phyloP scores from a whole-genome alignment of 2,113 vertebrate genomes.

The Pseudopipra pipra region DNA sequence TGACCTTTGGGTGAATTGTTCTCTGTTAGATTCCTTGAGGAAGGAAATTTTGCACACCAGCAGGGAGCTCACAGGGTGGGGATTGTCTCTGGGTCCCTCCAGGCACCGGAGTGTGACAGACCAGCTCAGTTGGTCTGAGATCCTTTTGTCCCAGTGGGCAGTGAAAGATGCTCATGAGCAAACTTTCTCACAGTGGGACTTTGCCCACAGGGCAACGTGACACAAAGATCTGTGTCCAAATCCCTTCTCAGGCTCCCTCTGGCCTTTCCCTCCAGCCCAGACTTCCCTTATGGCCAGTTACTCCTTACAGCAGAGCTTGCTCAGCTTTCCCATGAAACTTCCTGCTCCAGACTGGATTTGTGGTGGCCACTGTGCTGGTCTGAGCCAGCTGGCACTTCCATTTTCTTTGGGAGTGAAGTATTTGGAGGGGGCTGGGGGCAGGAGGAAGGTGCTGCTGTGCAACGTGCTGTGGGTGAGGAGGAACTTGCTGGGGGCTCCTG shows the following conservation, averaged over 20 bases:
- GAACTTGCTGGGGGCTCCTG: background rate
- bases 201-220: background rate
- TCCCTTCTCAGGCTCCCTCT: background rate
- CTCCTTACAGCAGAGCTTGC: background rate
- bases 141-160: background rate
- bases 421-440: background rate
- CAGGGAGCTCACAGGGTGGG: background rate
- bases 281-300: background rate
- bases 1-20: background rate
- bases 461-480: background rate
- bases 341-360: background rate
- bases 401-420: background rate
- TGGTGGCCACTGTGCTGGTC: background rate
- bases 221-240: background rate
- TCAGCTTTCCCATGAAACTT: background rate
- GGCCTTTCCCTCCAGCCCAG: background rate
- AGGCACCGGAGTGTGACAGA: background rate
- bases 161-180: background rate
- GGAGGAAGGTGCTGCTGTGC: background rate
- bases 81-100: background rate
- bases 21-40: background rate
- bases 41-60: background rate
- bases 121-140: background rate
- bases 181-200: background rate
- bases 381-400: background rate